phyloP scores from a whole-genome alignment of 2,113 vertebrate genomes.

The Rynchops niger region DNA sequence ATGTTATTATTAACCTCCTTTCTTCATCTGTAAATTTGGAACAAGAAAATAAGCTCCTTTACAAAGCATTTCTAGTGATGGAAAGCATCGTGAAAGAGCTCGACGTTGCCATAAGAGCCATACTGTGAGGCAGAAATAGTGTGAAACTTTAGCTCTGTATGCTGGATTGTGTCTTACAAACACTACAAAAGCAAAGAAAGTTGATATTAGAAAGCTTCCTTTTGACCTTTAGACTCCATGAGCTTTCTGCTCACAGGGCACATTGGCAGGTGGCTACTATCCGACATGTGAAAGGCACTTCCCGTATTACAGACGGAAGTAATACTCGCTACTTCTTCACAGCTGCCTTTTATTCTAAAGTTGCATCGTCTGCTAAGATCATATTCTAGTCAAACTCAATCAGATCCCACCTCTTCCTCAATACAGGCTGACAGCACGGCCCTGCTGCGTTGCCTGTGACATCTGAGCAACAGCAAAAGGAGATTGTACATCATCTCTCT shows the following conservation, averaged over 20 bases:
- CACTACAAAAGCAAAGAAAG: not conserved
- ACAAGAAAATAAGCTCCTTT: not conserved
- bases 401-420: not conserved
- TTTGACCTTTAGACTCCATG: not conserved
- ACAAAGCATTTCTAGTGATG: not conserved
- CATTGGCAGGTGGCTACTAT: not conserved
- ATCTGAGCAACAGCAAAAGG: not conserved
- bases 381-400: not conserved
- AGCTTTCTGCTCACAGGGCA: not conserved
- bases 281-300: not conserved
- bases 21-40: not conserved
- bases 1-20: not conserved
- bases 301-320: not conserved
- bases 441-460: not conserved
- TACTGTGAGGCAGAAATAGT: not conserved
- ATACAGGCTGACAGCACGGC: not conserved
- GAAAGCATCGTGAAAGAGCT: not conserved
- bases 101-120: not conserved
- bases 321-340: not conserved
- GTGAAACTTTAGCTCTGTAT: not conserved
- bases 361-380: not conserved
- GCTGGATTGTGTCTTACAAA: not conserved
- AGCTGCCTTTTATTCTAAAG: not conserved
- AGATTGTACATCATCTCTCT: not conserved
- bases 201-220: not conserved